A percentile compares a stretch with the other conserved stretches of the same genome.
Conservation (phyloP, 1,140 invertebrate genomes). For the Tetramorium simillimum region DNA sequence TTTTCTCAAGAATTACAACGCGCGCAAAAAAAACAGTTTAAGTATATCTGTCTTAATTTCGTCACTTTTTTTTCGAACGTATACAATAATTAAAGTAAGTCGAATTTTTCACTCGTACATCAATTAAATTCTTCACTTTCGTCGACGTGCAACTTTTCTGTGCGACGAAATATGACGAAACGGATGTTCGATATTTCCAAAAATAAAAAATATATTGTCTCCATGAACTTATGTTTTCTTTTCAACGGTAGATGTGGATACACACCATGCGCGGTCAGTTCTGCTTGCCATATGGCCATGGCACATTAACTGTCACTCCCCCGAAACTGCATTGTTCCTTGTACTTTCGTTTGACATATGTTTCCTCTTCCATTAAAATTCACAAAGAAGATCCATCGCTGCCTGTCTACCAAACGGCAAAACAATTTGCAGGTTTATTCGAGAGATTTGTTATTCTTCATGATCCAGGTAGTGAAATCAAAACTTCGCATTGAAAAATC, state of each 20-base stretch:
- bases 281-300: constrained; percentile 77
- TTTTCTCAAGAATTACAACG: neutral
- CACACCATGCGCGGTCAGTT: constrained; percentile 49
- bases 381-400: neutral
- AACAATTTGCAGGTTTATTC: constrained; percentile 12
- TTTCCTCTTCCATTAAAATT: constrained; percentile 62
- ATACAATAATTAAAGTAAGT: neutral
- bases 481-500: too few relatives aligned
- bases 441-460: constrained; percentile 58
- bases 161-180: neutral
- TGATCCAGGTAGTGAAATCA: too few relatives aligned
- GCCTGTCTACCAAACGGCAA: neutral
- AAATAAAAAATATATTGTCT: neutral
- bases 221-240: neutral
- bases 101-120: neutral
- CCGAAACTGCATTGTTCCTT: constrained; percentile 77
- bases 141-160: neutral
- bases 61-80: neutral
- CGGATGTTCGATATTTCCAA: neutral
- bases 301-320: constrained; percentile 64
- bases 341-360: constrained; percentile 68
- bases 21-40: neutral
- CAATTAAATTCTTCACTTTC: neutral
- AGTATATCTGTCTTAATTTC: neutral
- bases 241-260: neutral